phyloP scores from a whole-genome alignment of 2,113 vertebrate genomes.

The Sorex araneus region DNA sequence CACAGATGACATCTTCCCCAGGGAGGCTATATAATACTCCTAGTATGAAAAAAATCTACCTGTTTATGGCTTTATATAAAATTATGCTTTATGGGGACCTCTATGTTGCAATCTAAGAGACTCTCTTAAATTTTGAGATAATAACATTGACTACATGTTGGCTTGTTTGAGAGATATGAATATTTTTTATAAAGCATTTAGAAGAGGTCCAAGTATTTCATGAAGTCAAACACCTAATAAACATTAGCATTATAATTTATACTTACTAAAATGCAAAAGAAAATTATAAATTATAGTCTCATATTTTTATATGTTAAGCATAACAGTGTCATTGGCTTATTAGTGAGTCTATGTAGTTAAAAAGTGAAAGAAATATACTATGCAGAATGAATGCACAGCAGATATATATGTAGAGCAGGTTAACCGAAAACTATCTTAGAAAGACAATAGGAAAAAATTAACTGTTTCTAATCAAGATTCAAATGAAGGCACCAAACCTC shows the following conservation, averaged over 20 bases:
- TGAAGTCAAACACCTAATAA: background rate
- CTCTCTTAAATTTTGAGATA: constrained; percentile 39
- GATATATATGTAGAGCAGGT: background rate
- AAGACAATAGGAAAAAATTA: background rate
- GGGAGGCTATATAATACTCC: background rate
- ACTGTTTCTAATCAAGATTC: background rate
- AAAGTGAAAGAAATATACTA: background rate
- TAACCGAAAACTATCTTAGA: background rate
- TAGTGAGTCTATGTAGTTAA: background rate
- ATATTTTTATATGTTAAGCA: constrained; percentile 7
- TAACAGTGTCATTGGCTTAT: background rate
- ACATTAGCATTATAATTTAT: background rate
- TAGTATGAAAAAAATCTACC: background rate
- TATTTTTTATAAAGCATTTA: background rate
- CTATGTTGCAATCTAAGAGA: background rate
- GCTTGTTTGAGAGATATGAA: background rate
- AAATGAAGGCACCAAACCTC: background rate
- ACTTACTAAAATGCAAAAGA: background rate
- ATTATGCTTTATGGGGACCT: background rate
- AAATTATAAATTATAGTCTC: too few relatives aligned
- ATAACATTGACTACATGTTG: background rate
- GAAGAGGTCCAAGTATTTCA: background rate
- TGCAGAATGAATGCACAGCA: background rate
- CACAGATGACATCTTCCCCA: background rate
- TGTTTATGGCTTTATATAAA: constrained; percentile 3